Conservation (phyloP, 2,797 vertebrate genomes). For the Cuculus canorus region DNA sequence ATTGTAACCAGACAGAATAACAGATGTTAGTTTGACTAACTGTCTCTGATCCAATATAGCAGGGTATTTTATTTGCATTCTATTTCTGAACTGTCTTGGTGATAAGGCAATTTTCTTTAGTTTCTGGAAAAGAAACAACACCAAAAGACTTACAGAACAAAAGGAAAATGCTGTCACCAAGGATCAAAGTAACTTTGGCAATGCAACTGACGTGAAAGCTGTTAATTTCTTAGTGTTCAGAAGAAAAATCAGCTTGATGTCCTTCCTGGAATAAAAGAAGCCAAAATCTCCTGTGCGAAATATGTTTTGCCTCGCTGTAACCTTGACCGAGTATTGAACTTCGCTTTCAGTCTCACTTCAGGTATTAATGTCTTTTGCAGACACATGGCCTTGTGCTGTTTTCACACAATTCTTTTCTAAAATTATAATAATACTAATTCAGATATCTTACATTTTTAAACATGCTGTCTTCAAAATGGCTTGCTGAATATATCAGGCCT, state of each 20-base stretch:
- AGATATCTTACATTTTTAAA: not conserved
- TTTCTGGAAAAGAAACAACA: not conserved
- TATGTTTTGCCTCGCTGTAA: not conserved
- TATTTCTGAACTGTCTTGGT: not conserved
- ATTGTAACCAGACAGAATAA: not conserved
- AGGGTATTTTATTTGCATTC: not conserved
- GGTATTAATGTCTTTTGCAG: not conserved
- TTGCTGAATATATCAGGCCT: not conserved
- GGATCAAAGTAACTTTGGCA: not conserved
- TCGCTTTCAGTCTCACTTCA: not conserved
- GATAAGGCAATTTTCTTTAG: not conserved
- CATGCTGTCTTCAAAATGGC: not conserved
- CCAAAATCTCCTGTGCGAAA: not conserved
- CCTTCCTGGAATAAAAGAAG: not conserved
- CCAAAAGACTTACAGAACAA: not conserved
- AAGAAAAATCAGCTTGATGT: not conserved
- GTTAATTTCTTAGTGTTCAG: not conserved
- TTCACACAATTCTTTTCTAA: not conserved
- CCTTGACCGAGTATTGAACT: not conserved
- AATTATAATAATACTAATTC: not conserved
- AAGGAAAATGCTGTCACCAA: not conserved
- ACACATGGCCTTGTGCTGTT: not conserved
- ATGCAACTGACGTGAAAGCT: not conserved
- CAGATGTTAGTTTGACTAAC: not conserved
- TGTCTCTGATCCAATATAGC: not conserved